Conservation (phyloP, 1,140 invertebrate genomes). For the Magallana ariakensis region DNA sequence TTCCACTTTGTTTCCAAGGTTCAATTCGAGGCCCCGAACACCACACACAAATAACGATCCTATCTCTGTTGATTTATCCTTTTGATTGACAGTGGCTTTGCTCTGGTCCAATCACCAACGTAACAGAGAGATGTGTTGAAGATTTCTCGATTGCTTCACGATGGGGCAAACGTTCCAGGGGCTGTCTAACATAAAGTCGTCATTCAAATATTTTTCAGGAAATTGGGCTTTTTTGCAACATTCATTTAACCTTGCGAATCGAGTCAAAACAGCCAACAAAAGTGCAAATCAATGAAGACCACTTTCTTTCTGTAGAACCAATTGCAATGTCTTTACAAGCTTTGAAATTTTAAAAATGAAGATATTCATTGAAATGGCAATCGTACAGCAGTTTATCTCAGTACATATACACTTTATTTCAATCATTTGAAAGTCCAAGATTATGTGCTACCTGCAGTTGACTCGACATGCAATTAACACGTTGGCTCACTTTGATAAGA, state of each 20-base stretch:
- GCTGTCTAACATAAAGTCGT: not conserved
- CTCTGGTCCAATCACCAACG: not conserved
- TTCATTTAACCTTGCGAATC: not conserved
- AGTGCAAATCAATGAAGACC: not conserved
- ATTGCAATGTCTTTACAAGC: no score
- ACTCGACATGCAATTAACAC: no score
- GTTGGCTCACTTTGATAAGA: no score
- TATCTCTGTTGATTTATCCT: not conserved
- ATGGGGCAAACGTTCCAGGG: not conserved
- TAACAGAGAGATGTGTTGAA: not conserved
- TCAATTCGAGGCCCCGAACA: not conserved
- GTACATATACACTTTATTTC: no score
- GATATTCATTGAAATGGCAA: no score
- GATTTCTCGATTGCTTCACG: not conserved
- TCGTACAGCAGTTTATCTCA: no score
- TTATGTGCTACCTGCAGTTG: no score
- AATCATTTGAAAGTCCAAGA: no score
- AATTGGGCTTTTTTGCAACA: constrained; percentile 21
- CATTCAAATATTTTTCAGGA: constrained; percentile 8
- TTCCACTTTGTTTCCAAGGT: no score
- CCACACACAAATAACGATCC: not conserved
- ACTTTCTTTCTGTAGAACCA: no score
- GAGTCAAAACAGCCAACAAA: not conserved
- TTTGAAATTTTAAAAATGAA: no score
- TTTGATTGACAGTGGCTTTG: not conserved